phyloP scores from a whole-genome alignment of 30 jellyfish, hydroid and myxozoan genomes.

The Nemopilema nomurai region DNA sequence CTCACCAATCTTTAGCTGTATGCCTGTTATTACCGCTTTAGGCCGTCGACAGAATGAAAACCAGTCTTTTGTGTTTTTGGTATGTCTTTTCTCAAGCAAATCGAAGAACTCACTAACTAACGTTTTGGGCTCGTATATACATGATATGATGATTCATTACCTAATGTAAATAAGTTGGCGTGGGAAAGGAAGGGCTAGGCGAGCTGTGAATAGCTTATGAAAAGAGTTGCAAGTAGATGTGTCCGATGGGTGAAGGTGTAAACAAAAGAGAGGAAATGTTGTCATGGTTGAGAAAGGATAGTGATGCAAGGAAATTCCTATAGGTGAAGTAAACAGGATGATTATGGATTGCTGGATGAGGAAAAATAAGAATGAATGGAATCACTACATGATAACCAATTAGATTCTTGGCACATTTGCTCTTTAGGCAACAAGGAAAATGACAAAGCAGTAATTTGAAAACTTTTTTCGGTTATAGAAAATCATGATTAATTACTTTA shows the following conservation, averaged over 20 bases:
- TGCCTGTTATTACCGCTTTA: background rate
- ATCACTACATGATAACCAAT: background rate
- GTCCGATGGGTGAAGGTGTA: background rate
- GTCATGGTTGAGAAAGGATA: background rate
- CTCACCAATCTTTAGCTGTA: background rate
- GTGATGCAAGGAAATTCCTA: background rate
- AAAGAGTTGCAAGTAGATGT: background rate
- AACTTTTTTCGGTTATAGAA: too few species aligned
- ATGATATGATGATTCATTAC: background rate
- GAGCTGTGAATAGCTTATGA: background rate
- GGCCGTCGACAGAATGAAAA: background rate
- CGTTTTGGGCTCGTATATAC: background rate
- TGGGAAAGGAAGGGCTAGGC: background rate
- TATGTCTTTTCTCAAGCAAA: background rate
- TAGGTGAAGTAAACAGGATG: background rate
- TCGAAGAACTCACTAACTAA: background rate
- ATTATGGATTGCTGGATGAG: background rate
- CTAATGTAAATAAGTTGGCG: background rate
- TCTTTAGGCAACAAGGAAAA: too few species aligned
- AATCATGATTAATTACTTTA: too few species aligned
- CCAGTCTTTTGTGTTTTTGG: background rate
- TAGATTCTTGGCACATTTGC: too few species aligned
- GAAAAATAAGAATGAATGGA: background rate
- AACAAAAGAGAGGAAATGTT: background rate
- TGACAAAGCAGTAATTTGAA: too few species aligned